phyloP scores from a whole-genome alignment of 2,113 vertebrate genomes.

The Oryzias curvinotus region DNA sequence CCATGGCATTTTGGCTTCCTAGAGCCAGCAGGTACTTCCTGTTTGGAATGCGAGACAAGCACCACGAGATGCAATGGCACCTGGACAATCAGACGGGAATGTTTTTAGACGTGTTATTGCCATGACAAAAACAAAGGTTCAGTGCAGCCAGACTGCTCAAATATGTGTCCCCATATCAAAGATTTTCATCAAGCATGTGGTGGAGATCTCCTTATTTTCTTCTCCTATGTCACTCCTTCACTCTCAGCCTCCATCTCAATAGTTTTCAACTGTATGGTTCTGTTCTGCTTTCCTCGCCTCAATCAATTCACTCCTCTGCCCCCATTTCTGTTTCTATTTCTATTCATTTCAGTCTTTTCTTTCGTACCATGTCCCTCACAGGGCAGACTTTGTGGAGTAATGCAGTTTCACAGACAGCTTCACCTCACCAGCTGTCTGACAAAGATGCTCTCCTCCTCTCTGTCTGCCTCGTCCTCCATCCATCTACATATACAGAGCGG shows the following conservation, averaged over 20 bases:
- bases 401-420: constrained; percentile 67
- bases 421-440: constrained; percentile 69
- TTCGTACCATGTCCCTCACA: constrained; percentile 41
- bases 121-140: too few species aligned
- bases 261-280: constrained; percentile 32
- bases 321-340: constrained; percentile 45
- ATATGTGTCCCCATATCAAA: too few species aligned
- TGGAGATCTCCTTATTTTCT: not conserved
- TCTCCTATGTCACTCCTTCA: not conserved
- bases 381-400: constrained; percentile 57
- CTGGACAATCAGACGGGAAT: too few species aligned
- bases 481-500: constrained; percentile 56
- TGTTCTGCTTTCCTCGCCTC: constrained; percentile 10
- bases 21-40: too few species aligned
- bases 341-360: constrained; percentile 33
- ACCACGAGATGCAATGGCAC: too few species aligned
- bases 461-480: constrained; percentile 44
- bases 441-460: constrained; percentile 48
- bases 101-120: too few species aligned
- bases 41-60: too few species aligned
- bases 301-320: constrained; percentile 36
- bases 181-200: too few species aligned
- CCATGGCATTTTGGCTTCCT: too few species aligned
- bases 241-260: constrained; percentile 11
- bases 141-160: too few species aligned